Conservation (phyloP, 1,140 invertebrate genomes). For the Aplysia californica region DNA sequence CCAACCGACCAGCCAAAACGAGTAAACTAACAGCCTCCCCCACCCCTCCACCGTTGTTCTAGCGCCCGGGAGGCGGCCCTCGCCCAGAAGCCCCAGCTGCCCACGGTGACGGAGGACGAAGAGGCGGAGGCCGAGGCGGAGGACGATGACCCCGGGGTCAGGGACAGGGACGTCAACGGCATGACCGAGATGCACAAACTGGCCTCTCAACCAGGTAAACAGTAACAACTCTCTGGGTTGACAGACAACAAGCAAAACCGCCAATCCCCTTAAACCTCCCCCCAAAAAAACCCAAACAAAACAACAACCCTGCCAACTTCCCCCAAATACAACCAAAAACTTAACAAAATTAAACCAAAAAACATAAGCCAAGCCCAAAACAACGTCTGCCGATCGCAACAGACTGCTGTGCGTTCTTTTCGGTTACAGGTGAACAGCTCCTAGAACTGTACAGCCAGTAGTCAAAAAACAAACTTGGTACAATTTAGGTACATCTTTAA, state of each 20-base stretch:
- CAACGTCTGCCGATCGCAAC: no score
- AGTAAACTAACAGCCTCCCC: no score
- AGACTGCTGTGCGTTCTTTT: background rate
- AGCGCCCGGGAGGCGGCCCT: slow-evolving; percentile 48
- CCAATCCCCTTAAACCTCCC: no score
- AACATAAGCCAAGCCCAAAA: no score
- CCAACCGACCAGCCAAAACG: no score
- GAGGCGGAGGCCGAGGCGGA: slow-evolving; percentile 36
- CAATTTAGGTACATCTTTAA: background rate
- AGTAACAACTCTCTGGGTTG: no score
- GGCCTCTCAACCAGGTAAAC: slow-evolving; percentile 38
- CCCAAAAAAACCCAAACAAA: no score
- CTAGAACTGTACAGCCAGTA: background rate
- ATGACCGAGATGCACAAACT: slow-evolving; percentile 52
- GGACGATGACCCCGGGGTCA: slow-evolving; percentile 44
- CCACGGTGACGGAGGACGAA: background rate
- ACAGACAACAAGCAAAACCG: no score
- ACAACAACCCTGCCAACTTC: no score
- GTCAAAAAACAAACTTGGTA: background rate
- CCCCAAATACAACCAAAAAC: no score
- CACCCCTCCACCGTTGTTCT: no score
- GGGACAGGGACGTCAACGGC: slow-evolving; percentile 45
- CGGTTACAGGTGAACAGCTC: background rate
- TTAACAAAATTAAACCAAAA: no score
- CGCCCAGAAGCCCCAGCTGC: slow-evolving; percentile 36